Percentiles rank a stretch among this genome's conserved stretches.
These are phyloP conservation scores for Amblyjoppa fuscipennis DNA, from an alignment of 2,888 invertebrate genomes.

Conservation along the genomic window DNA sequence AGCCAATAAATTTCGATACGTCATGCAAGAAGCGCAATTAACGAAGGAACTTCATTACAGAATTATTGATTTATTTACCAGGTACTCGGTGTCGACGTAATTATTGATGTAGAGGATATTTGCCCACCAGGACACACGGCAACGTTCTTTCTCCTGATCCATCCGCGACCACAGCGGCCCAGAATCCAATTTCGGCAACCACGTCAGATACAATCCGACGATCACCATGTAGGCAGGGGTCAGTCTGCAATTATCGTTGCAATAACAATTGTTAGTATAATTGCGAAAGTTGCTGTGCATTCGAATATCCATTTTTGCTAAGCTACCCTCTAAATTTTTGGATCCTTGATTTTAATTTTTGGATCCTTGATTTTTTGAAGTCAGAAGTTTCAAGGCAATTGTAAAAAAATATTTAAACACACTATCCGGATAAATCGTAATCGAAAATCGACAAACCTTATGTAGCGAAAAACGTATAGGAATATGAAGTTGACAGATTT, in stretches of 20 bases:
- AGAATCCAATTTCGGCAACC: slow-evolving; percentile 89
- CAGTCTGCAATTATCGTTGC: slow-evolving; percentile 86
- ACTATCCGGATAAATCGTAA: slow-evolving; percentile 9
- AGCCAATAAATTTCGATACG: neutral
- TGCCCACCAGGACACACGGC: slow-evolving; percentile 90
- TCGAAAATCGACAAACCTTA: slow-evolving; percentile 86
- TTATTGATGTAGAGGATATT: slow-evolving; percentile 92
- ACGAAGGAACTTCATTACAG: neutral
- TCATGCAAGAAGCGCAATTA: neutral
- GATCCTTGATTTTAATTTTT: slow-evolving; percentile 38
- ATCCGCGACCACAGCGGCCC: slow-evolving; percentile 92
- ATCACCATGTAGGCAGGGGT: slow-evolving; percentile 92
- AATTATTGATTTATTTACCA: slow-evolving; percentile 84
- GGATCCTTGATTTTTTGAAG: neutral
- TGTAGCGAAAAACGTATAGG: slow-evolving; percentile 89
- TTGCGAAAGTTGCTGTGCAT: slow-evolving; percentile 29
- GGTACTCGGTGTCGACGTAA: slow-evolving; percentile 88
- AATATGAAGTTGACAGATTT: slow-evolving; percentile 88
- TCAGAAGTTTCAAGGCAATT: no score
- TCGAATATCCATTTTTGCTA: no score
- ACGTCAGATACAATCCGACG: slow-evolving; percentile 91
- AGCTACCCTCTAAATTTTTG: slow-evolving; percentile 23
- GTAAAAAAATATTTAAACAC: no score
- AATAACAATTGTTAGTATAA: neutral
- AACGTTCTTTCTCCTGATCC: slow-evolving; percentile 86